phyloP scores from a whole-genome alignment of 2,113 vertebrate species.

The Sander vitreus region DNA sequence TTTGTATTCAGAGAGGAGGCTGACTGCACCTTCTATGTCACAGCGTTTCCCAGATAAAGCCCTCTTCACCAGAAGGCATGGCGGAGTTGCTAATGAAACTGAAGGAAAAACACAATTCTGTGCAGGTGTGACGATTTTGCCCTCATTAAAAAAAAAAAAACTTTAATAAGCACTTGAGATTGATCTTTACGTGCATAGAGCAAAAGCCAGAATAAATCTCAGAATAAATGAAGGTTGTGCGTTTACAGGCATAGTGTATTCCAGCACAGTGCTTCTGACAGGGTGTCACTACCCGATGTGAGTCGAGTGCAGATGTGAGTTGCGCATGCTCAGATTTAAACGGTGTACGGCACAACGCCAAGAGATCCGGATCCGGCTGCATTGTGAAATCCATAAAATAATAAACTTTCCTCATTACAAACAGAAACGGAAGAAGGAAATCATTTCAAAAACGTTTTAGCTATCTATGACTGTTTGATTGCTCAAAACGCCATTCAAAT shows the following conservation, averaged over 20 bases:
- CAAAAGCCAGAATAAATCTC: background rate
- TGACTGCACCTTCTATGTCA: constrained; percentile 17
- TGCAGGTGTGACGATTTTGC: background rate
- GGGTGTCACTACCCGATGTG: too few species aligned
- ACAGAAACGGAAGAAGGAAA: too few species aligned
- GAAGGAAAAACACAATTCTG: background rate
- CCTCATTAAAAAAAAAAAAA: background rate
- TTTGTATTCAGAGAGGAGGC: constrained; percentile 3
- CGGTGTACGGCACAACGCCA: too few species aligned
- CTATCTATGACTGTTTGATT: too few species aligned
- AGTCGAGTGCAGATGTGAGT: too few species aligned
- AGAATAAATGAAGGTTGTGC: background rate
- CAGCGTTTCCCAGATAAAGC: constrained; percentile 4
- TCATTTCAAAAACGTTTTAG: too few species aligned
- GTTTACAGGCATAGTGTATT: background rate
- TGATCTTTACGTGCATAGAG: background rate
- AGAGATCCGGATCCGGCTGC: too few species aligned
- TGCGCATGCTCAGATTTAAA: too few species aligned
- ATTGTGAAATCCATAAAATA: too few species aligned
- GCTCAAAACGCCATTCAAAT: too few species aligned
- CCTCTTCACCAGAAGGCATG: background rate
- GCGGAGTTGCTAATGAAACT: background rate
- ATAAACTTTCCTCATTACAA: too few species aligned
- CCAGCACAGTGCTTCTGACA: background rate
- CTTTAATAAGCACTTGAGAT: background rate